Evolutionary conservation across 1,140 invertebrate genomes (phyloP).

Genomic region (Lasioglossum albipes): DNA sequence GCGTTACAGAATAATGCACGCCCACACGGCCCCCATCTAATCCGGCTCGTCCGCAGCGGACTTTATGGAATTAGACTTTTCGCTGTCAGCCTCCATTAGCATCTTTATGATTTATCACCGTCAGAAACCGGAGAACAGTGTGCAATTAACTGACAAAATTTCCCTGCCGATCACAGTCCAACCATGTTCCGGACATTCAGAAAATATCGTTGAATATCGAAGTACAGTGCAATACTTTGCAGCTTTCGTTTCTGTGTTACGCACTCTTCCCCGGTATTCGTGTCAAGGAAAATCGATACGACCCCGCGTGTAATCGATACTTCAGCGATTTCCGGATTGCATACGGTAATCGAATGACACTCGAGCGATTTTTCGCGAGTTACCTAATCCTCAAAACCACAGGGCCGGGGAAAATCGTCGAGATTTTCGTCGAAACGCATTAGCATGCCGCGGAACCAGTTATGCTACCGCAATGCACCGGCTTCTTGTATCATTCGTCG

Average conservation of each 20-base stretch:
- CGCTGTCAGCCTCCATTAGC: not conserved
- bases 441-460: not conserved
- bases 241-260: not conserved
- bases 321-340: not conserved
- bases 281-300: not conserved
- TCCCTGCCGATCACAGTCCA: too few relatives aligned
- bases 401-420: not conserved
- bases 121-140: too few relatives aligned
- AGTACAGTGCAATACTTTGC: not conserved
- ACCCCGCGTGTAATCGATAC: not conserved
- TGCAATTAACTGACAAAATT: too few relatives aligned
- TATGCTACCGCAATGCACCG: not conserved
- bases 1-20: not conserved
- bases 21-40: not conserved
- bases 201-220: too few relatives aligned
- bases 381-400: not conserved
- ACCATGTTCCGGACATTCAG: too few relatives aligned
- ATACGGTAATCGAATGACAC: not conserved
- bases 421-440: not conserved
- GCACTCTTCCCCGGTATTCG: not conserved
- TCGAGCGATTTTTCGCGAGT: not conserved
- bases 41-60: not conserved
- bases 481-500: not conserved
- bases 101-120: not conserved
- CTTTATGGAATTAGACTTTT: not conserved